A percentile compares a stretch with the other conserved stretches of the same genome.
Evolutionary conservation across 2,113 vertebrate genomes (phyloP).

Genomic region (Mellivora capensis): DNA sequence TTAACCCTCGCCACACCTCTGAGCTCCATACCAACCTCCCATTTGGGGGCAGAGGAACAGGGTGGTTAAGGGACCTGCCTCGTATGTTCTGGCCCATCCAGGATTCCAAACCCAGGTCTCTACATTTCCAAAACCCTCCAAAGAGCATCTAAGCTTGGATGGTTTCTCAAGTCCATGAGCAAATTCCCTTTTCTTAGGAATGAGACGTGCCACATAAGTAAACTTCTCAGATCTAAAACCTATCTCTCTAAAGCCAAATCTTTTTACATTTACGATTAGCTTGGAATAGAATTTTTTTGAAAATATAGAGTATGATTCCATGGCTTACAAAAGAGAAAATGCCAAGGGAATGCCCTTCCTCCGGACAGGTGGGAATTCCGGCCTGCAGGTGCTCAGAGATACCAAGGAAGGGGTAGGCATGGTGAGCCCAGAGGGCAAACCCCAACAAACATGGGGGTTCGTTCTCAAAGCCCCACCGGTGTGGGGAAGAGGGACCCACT

Average conservation of each 20-base stretch:
- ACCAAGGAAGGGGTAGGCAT: neutral
- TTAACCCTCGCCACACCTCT: neutral
- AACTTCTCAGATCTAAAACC: neutral
- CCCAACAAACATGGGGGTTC: too few species aligned
- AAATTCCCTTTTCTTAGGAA: neutral
- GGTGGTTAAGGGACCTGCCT: neutral
- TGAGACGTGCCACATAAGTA: neutral
- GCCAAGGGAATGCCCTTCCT: neutral
- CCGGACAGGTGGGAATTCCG: neutral
- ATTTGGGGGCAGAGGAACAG: neutral
- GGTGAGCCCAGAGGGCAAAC: neutral
- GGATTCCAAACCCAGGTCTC: neutral
- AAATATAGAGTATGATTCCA: neutral
- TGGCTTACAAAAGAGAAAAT: neutral
- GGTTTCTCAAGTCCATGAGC: neutral
- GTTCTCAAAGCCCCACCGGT: neutral
- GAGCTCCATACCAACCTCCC: neutral
- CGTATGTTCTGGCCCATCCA: rapidly evolving
- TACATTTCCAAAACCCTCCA: neutral
- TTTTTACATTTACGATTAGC: neutral
- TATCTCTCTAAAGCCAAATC: neutral
- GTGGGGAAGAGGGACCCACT: neutral
- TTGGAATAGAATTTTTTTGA: neutral
- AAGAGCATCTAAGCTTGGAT: neutral
- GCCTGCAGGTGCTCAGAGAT: neutral